Evolutionary conservation across 2,797 vertebrate genomes (phyloP).

Genomic region (Spinibarbus caldwelli): DNA sequence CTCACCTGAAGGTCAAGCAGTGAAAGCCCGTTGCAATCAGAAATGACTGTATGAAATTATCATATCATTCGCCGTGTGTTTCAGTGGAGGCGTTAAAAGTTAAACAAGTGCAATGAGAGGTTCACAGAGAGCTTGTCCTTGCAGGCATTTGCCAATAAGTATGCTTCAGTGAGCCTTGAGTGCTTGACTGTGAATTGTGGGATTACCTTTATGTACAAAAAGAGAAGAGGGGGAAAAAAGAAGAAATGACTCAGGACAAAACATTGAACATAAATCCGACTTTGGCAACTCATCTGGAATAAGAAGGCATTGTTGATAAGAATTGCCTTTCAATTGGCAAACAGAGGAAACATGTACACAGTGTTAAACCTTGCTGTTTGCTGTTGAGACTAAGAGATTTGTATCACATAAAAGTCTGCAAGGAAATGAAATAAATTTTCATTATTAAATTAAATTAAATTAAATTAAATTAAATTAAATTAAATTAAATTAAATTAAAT

Average conservation of each 20-base stretch:
- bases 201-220: slow-evolving; percentile 31
- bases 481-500: too few relatives aligned
- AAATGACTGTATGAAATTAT: slow-evolving; percentile 71
- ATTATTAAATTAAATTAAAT: too few relatives aligned
- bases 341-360: not conserved
- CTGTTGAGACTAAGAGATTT: not conserved
- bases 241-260: not conserved
- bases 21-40: slow-evolving; percentile 60
- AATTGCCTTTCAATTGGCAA: not conserved
- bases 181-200: slow-evolving; percentile 25
- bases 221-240: not conserved
- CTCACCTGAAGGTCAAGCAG: slow-evolving; percentile 61
- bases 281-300: not conserved
- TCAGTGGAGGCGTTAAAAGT: slow-evolving; percentile 63
- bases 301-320: not conserved
- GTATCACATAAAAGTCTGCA: too few relatives aligned
- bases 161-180: slow-evolving; percentile 27
- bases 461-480: too few relatives aligned
- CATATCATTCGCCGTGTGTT: slow-evolving; percentile 57
- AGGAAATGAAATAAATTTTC: too few relatives aligned
- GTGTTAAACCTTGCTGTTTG: not conserved
- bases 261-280: slow-evolving; percentile 6
- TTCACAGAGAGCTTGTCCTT: slow-evolving; percentile 68
- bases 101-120: slow-evolving; percentile 59
- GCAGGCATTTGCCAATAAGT: slow-evolving; percentile 27